Evolutionary conservation across 1,140 invertebrate species (phyloP), one percentile per base, ranked within the genome.

Genomic region (Thrips palmi): DNA sequence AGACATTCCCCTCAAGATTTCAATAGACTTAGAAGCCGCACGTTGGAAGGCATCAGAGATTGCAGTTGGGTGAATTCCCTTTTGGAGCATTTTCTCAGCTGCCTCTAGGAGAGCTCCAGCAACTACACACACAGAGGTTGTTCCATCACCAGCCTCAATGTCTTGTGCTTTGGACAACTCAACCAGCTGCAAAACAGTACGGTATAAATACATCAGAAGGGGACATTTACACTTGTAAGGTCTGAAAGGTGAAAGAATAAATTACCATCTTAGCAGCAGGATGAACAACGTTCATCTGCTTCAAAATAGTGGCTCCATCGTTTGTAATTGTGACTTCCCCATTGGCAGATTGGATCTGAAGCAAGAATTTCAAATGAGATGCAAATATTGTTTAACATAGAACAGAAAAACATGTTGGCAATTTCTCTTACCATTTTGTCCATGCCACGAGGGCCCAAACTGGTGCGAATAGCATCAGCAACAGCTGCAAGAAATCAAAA

Each of bases 241-340:
- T 3, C 12, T 27, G 1, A 30, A 17, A 10, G 17, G 33, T 21
- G 0, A 23, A 28, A 39, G 8, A 34, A 31, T 32, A 40, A 37
- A 39, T 56, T 69, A 91, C 86, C 93, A 99, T 97, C 76, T 97
- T 97, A 27, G 94, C 94, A 48, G 96, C 92, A 40, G 96, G 96
- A 63, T 99, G 96, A 46, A 93, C 67, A 7, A 99, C 89, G 63
- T 92, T 91, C 80, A 99, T 99, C 64, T 98, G 82, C 59, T 97
- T 97, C 25, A 99, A 62, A 63, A 99, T 99, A 19, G 96, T 99
- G 19, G 96, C 96, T 43, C 96, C 96, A 71, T 99, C 96, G 68
- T 99, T 99, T 31, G 94, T 99, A 40, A 99, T 98, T 7, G 92
- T 98, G 1, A 99, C 96, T 70, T 97, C 92, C 7, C 93, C 93